Conservation (phyloP, 1,140 invertebrate species). For the Anastatus disparis region DNA sequence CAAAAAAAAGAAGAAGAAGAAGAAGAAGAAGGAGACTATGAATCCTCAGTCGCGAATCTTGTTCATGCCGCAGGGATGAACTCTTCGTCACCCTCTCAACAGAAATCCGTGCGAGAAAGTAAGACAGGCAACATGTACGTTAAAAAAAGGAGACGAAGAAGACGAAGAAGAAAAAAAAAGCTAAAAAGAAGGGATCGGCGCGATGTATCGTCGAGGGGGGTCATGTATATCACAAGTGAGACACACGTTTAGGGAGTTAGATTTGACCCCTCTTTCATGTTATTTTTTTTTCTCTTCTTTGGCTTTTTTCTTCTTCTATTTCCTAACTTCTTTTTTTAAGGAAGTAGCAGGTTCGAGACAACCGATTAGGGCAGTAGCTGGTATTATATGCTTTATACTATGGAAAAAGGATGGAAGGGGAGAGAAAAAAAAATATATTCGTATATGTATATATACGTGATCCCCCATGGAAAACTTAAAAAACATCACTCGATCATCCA, state of each 20-base stretch:
- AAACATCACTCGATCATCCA: slow-evolving; percentile 66
- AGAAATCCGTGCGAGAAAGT: too few relatives aligned
- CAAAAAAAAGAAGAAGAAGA: too few relatives aligned
- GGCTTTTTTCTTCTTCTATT: not conserved
- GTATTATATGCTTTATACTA: slow-evolving; percentile 16
- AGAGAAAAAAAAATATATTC: too few relatives aligned
- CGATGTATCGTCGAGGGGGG: too few relatives aligned
- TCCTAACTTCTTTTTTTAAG: slow-evolving; percentile 29
- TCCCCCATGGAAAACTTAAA: slow-evolving; percentile 67
- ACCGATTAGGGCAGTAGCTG: slow-evolving; percentile 64
- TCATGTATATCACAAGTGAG: too few relatives aligned
- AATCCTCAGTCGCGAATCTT: slow-evolving; percentile 58
- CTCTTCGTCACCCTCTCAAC: not conserved
- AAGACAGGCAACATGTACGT: not conserved
- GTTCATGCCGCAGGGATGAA: too few relatives aligned
- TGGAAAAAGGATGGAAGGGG: slow-evolving; percentile 10
- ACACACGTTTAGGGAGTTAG: too few relatives aligned
- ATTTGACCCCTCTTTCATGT: too few relatives aligned
- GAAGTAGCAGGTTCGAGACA: slow-evolving; percentile 54
- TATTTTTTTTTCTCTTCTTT: not conserved
- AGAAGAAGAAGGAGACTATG: slow-evolving; percentile 57
- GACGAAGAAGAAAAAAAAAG: too few relatives aligned
- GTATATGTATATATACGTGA: slow-evolving; percentile 17
- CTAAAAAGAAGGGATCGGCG: too few relatives aligned
- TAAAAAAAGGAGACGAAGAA: too few relatives aligned